Evolutionary conservation across 2,888 invertebrate species (phyloP), one percentile per base, ranked within the genome.

Genomic region (Scelioninae gen. 1): DNA sequence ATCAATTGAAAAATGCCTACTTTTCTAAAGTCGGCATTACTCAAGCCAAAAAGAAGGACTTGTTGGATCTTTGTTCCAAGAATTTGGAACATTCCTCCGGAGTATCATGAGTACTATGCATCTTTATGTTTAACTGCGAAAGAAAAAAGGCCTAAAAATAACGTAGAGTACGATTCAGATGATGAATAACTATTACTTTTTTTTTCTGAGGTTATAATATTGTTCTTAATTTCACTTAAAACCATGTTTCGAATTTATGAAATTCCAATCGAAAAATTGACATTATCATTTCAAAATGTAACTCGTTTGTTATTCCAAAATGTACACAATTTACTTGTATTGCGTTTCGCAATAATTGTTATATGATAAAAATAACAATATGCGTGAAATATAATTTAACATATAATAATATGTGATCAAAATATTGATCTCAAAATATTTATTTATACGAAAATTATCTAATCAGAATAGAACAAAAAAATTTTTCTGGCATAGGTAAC

Each of bases 21-120:
- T 56, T 45, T 15, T 56, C 56, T 13, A 68, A 68, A 68, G n/a
- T 40, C 8, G 68, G 56, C 29, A 47, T 69, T 69, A 34, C 69
- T 5, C 23, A 16, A 49, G 58, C 45, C 9, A 69, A 69, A 69
- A 32, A 34, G 7, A 58, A 69, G 43, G 69, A 56, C 45, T 47
- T 69, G 58, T 38, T 49, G 29, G n/a, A 58, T 58, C 58, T 71
- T 10, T 71, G 58, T 40, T 60, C 71, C 5, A 71, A 71, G 31
- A 58, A 71, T 29, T 58, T 71, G n/a, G n/a, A n/a, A n/a, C 40
- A 60, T 71, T 43, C 60, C 58, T 60, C 60, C 69, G 10, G 34
- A 58, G 34, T 13, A 34, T 58, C 56, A 69, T 56, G 31, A 56
- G 13, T 69, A 34, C 15, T 69, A 69, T 58, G 47, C 31, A 40